Evolutionary conservation across 2,888 invertebrate genomes (phyloP), one percentile per base, ranked within the genome.

Genomic region (Cynaeus angustus): DNA sequence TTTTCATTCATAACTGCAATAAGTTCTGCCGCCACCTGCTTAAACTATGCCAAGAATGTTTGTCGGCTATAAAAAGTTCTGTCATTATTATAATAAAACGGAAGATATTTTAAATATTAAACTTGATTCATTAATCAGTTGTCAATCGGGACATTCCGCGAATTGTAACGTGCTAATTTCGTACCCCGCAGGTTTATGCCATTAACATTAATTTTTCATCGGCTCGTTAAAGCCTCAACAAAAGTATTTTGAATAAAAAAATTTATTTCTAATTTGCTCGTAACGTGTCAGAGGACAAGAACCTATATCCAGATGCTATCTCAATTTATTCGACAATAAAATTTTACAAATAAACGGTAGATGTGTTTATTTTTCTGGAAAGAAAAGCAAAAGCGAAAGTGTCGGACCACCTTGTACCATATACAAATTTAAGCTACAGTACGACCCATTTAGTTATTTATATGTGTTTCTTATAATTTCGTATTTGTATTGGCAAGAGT

Each of bases 61-160:
- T 3, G 12, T 12, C 30, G 45, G 13, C 28, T 16, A 13, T 28
- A 38, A 43, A 10, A 28, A 58, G 28, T 43, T 8, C 21, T 30
- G 43, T 43, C 58, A 43, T 43, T 58, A 45, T 21, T 38, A 26
- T 26, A 41, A 58, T 28, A 13, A 43, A 58, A 28, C 58, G n/a
- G 21, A 26, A 58, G 41, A 58, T 58, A 58, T 58, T 41, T 58
- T 58, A 58, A 58, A 58, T 30, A 45, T 58, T 43, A 58, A 58
- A 45, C 21, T 41, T 4, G 43, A 45, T 21, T 58, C 21, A 58
- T 58, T 45, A 58, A 58, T 58, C 58, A 58, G 43, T 28, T 45
- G 58, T 58, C 58, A 58, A 21, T 5, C 9, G 26, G 6, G 26
- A 58, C 58, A 58, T 58, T 58, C 56, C 56, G 21, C 12, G 56